Base-by-base conservation (phyloP, 2,888 invertebrate species). In the Dryobotodes eremita region DNA sequence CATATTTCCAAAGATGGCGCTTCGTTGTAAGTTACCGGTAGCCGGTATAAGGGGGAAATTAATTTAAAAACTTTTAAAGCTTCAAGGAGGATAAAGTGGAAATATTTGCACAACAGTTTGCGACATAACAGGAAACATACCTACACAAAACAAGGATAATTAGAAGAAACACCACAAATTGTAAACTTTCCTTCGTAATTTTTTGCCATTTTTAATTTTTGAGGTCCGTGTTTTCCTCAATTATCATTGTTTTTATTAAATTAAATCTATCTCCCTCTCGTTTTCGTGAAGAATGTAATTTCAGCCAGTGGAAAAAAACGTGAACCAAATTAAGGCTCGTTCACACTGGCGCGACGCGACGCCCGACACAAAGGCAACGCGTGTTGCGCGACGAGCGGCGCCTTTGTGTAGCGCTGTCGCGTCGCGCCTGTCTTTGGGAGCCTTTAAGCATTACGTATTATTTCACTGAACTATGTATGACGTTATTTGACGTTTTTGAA, bases 161-260 rank as follows among this genome's bases (percentile, higher is more conserved):
- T 53, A 36, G 20, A 61, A 36, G 31, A 36, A 68, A 80, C 11
- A 53, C 26, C 31, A n/a, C 31, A 46, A 69, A 50, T 17, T 57
- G 31, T n/a, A 1, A 57, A 42, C 13, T 36, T 61, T 62, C 15
- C n/a, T 46, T 46, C 5, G 20, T 26, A 23, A 0, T 26, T 42
- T n/a, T 42, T 59, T 15, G 5, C 0, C n/a, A 17, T 66, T 66
- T 66, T 4, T 1, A 15, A 53, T 61, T 23, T 36, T 31, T 36
- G n/a, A 13, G 71, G 31, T n/a, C 31, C 31, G 3, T 23, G 5
- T 46, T 69, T 70, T n/a, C 46, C n/a, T 61, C 50, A 26, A 68
- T 61, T 80, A 53, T 36, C 20, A 46, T 61, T 46, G 61, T 80
- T 80, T 78, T 61, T 80, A 53, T 70, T 70, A 15, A 61, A 71